Conservation (phyloP, 1,140 invertebrate genomes). For the Sinella curviseta region DNA sequence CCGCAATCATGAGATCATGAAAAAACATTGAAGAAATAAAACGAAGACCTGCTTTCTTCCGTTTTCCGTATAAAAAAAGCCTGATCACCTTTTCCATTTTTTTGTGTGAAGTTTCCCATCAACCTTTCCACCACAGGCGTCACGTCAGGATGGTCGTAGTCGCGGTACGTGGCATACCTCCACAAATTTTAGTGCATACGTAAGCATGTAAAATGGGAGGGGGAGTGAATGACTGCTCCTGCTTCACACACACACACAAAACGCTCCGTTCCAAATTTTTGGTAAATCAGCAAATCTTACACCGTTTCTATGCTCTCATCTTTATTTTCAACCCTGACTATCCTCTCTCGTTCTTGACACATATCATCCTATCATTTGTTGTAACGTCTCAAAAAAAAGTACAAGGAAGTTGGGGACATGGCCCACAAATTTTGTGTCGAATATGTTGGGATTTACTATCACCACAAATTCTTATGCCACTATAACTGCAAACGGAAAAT, state of each 20-base stretch:
- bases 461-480: too few species aligned
- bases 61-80: neutral
- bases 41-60: neutral
- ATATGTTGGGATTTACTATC: too few species aligned
- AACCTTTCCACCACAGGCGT: neutral
- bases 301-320: too few species aligned
- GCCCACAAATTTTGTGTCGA: neutral
- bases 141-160: too few species aligned
- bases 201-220: slow-evolving; percentile 5
- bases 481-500: too few species aligned
- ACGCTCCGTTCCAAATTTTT: neutral
- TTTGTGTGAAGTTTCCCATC: neutral
- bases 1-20: too few species aligned
- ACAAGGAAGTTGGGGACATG: neutral
- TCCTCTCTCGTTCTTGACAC: neutral
- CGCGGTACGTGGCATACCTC: too few species aligned
- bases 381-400: neutral
- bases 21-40: too few species aligned
- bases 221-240: slow-evolving; percentile 7
- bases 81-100: neutral
- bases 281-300: neutral
- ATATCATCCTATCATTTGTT: neutral
- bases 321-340: neutral
- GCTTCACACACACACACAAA: too few species aligned
- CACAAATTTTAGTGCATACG: neutral